These are phyloP conservation scores for Cryptocheilus praepositus DNA, from an alignment of 2,888 invertebrate genomes.

Conservation along the genomic window DNA sequence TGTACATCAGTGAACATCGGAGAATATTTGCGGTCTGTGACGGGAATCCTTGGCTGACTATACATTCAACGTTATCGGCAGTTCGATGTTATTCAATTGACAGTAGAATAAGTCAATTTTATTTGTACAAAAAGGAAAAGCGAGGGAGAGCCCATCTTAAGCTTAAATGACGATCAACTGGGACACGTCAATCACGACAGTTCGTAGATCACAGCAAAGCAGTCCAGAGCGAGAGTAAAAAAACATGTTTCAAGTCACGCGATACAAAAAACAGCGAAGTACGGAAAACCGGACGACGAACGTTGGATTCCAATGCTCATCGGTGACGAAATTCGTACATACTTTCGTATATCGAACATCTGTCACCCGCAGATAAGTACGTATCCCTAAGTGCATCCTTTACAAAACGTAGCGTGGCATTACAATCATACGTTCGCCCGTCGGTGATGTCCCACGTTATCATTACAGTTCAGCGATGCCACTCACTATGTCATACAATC, in stretches of 20 bases:
- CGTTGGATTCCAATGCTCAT: slow-evolving; percentile 36
- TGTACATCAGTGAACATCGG: slow-evolving; percentile 4
- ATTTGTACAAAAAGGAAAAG: slow-evolving; percentile 5
- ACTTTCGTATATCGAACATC: neutral
- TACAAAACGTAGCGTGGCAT: slow-evolving; percentile 9
- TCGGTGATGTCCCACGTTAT: neutral
- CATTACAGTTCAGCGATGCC: slow-evolving; percentile 10
- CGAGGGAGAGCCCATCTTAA: slow-evolving; percentile 1
- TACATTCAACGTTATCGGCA: slow-evolving; percentile 18
- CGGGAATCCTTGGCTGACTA: too few species aligned
- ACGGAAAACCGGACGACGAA: slow-evolving; percentile 30
- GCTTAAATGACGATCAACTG: too few species aligned
- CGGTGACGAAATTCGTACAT: slow-evolving; percentile 28
- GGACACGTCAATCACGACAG: slow-evolving; percentile 26
- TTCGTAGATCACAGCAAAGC: slow-evolving; percentile 27
- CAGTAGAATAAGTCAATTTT: slow-evolving; percentile 31
- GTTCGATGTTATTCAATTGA: slow-evolving; percentile 30
- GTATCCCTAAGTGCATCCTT: slow-evolving; percentile 27
- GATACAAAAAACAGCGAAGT: slow-evolving; percentile 34
- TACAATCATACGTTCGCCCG: neutral
- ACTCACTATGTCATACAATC: slow-evolving; percentile 42
- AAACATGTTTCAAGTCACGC: slow-evolving; percentile 35
- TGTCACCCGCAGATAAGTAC: slow-evolving; percentile 25
- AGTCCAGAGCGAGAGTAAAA: slow-evolving; percentile 20
- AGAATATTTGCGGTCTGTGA: slow-evolving; percentile 13